Conservation (phyloP, 2,797 vertebrate species). For the Pipistrellus nathusii region DNA sequence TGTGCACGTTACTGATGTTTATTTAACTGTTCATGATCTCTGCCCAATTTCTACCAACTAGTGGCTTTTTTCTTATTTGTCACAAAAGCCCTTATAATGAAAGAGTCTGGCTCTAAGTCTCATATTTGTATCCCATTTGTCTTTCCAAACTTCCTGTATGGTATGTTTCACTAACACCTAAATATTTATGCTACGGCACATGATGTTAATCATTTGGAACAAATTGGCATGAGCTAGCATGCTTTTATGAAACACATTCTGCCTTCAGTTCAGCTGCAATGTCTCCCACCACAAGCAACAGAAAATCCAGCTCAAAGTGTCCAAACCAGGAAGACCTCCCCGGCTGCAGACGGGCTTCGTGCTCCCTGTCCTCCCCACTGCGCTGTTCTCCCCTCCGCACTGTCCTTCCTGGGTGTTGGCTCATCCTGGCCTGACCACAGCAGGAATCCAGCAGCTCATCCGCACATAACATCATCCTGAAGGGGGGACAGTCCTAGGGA, state of each 20-base stretch:
- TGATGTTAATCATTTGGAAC: not conserved
- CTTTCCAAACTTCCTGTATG: not conserved
- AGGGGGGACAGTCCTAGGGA: not conserved
- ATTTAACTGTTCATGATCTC: not conserved
- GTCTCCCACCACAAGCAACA: not conserved
- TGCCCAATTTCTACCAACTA: not conserved
- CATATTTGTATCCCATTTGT: not conserved
- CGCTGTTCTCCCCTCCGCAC: too few species aligned
- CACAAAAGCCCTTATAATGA: not conserved
- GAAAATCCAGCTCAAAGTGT: not conserved
- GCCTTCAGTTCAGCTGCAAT: not conserved
- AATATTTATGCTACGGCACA: not conserved
- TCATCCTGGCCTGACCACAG: not conserved
- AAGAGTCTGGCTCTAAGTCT: not conserved
- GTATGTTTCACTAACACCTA: not conserved
- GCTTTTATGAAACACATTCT: not conserved
- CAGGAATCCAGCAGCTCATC: not conserved
- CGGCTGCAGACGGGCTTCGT: not conserved
- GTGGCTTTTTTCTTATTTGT: not conserved
- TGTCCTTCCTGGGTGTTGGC: not conserved
- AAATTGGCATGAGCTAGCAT: not conserved
- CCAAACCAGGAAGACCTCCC: not conserved
- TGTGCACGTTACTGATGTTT: not conserved
- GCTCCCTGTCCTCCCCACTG: not conserved
- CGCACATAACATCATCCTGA: not conserved